Evolutionary conservation across 30 jellyfish, hydroid and myxozoan species (phyloP), one percentile per base, ranked within the genome.

Genomic region (Hydra vulgaris): DNA sequence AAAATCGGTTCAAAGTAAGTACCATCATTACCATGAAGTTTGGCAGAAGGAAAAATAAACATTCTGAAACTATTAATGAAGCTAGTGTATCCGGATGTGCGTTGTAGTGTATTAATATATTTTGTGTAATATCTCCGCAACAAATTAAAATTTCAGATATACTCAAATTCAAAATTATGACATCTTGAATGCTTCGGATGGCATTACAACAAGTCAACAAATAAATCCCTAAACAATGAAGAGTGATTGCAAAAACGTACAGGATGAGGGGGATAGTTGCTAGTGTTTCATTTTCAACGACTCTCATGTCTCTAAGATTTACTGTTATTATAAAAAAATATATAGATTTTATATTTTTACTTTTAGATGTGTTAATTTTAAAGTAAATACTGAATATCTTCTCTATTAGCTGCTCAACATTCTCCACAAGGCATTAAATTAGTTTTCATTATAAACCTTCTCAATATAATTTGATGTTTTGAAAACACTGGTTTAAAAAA

Each of bases 111-210:
- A 71, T 25, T 75, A 75, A 75, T 17, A 75, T 75, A 54, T 75
- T 75, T 26, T 75, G 83, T 7, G 83, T 23, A 0, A 75, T 25
- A 22, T 75, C 83, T 18, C 69, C 23, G 26, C 53, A 23, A 26
- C 83, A 23, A 25, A 75, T 75, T 17, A 26, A n/a, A 19, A 75
- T 75, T 25, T 75, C 83, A 22, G 83, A 5, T 15, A 75, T 75
- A 54, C 83, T 75, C 71, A 75, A 53, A 26, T 75, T 27, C 71
- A 75, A 23, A 17, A 75, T 54, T 7, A 75, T 21, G 7, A 53
- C 19, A 71, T 75, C 83, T 75, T 75, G 83, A 26, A 25, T 75
- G 53, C 83, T 66, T 75, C 83, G 53, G 53, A 19, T 75, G 23
- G 53, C 23, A 25, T 25, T 75, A 25, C 23, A 75, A 26, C 83